These are phyloP conservation scores for Lipotes vexillifer DNA, from an alignment of 2,113 vertebrate species.

Conservation along the genomic window DNA sequence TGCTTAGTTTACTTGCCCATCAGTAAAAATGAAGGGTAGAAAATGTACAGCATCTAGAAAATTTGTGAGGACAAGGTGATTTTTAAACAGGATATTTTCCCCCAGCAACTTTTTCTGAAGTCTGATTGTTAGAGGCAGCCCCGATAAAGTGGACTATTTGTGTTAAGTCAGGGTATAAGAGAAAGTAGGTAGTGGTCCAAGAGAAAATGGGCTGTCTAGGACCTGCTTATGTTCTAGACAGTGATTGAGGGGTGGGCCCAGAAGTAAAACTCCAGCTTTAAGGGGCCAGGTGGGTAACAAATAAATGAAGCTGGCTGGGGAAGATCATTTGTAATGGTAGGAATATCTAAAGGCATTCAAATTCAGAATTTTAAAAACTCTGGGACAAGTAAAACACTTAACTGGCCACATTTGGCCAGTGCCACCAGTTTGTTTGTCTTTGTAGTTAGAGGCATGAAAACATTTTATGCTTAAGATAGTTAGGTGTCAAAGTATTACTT, in stretches of 20 bases:
- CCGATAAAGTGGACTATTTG: not conserved
- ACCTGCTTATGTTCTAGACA: not conserved
- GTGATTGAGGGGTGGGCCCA: not conserved
- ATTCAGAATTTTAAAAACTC: not conserved
- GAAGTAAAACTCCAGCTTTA: not conserved
- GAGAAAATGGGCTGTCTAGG: not conserved
- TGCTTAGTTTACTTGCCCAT: not conserved
- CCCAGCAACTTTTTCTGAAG: not conserved
- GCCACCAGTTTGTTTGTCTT: not conserved
- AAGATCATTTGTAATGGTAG: not conserved
- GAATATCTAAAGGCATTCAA: not conserved
- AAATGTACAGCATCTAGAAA: not conserved
- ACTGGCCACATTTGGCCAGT: not conserved
- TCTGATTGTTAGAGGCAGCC: not conserved
- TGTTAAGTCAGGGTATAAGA: not conserved
- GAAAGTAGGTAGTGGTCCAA: not conserved
- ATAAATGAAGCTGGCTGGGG: not conserved
- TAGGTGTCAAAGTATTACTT: not conserved
- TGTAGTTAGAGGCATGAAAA: not conserved
- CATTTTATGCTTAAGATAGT: not conserved
- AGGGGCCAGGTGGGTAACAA: not conserved
- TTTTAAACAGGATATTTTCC: not conserved
- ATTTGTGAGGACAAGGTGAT: not conserved
- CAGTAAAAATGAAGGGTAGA: not conserved
- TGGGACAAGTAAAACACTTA: not conserved